Evolutionary conservation across 2,113 vertebrate genomes (phyloP).

Genomic region (Hypocryptadius cinnamomeus): DNA sequence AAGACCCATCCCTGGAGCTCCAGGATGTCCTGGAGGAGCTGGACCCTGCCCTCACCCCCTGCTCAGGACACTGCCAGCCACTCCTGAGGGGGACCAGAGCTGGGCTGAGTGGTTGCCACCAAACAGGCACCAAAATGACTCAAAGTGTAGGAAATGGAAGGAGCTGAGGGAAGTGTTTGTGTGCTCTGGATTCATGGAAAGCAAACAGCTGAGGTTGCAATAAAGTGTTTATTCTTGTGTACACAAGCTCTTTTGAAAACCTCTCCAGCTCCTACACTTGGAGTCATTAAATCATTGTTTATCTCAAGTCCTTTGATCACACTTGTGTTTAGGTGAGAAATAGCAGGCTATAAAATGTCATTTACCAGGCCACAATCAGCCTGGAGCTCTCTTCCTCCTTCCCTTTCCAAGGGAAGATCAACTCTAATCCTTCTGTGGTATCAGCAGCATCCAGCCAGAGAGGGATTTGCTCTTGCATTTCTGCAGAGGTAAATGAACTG

Average conservation of each 20-base stretch:
- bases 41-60: not conserved
- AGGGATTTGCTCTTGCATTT: not conserved
- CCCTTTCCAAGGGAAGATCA: not conserved
- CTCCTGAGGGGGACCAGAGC: not conserved
- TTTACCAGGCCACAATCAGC: not conserved
- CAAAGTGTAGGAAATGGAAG: not conserved
- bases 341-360: not conserved
- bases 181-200: not conserved
- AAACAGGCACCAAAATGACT: not conserved
- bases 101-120: not conserved
- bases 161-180: not conserved
- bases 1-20: not conserved
- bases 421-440: not conserved
- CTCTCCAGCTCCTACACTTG: not conserved
- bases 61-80: not conserved
- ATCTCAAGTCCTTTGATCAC: not conserved
- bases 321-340: not conserved
- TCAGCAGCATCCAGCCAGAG: not conserved
- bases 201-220: not conserved
- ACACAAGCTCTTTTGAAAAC: not conserved
- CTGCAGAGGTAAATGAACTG: not conserved
- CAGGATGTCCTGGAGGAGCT: not conserved
- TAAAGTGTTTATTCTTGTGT: not conserved
- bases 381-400: not conserved
- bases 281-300: constrained; percentile 3